Evolutionary conservation across 2,888 invertebrate species (phyloP).

Genomic region (Deroplatys truncata): DNA sequence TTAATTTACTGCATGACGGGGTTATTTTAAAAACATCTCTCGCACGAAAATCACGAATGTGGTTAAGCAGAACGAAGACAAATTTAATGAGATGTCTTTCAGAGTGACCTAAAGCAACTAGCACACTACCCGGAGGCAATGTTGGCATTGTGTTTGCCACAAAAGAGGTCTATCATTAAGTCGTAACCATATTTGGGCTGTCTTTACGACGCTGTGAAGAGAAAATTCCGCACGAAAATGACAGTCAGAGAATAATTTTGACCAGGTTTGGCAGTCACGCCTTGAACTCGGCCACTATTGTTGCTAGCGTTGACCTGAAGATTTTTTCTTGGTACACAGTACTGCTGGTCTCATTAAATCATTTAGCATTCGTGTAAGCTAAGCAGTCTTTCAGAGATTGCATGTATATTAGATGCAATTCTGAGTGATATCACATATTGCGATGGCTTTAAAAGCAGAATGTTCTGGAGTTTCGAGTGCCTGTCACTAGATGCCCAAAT

Average conservation of each 20-base stretch:
- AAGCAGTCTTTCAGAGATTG: neutral
- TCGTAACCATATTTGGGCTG: neutral
- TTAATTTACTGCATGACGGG: too few species aligned
- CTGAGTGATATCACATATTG: too few species aligned
- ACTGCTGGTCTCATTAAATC: neutral
- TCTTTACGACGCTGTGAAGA: neutral
- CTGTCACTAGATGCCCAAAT: too few species aligned
- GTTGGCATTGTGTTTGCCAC: neutral
- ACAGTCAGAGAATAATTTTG: neutral
- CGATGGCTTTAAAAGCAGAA: too few species aligned
- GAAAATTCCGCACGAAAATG: neutral
- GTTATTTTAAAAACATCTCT: too few species aligned
- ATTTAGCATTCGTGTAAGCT: neutral
- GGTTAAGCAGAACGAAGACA: neutral
- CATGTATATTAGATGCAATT: too few species aligned
- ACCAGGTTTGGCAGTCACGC: neutral
- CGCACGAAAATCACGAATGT: neutral
- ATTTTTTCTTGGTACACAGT: too few species aligned
- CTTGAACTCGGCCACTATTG: neutral
- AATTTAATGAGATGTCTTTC: neutral
- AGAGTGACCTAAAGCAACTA: neutral
- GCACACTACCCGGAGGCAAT: neutral
- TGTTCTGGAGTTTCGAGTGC: too few species aligned
- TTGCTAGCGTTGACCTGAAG: neutral
- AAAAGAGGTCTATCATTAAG: neutral